phyloP scores from a whole-genome alignment of 1,140 invertebrate species.

The Danaus melanippus region DNA sequence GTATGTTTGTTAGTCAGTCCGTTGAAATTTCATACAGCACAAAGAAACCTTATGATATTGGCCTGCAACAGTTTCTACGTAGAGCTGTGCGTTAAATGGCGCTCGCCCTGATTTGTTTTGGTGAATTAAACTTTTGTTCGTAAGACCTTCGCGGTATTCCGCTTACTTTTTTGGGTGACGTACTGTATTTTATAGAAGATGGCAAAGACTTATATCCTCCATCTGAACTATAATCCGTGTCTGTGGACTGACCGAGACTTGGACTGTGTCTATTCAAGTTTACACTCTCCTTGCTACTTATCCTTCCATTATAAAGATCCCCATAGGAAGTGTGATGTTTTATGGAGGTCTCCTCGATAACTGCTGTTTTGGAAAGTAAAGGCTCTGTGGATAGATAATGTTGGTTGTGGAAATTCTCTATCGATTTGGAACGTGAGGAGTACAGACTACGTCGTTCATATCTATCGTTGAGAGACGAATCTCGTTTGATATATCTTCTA shows the following conservation, averaged over 20 bases:
- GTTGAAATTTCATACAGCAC: too few relatives aligned
- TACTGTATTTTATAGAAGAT: slow-evolving; percentile 60
- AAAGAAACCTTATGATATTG: slow-evolving; percentile 3
- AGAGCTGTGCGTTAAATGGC: slow-evolving; percentile 31
- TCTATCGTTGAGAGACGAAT: slow-evolving; percentile 47
- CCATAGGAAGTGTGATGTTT: slow-evolving; percentile 67
- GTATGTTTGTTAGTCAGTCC: too few relatives aligned
- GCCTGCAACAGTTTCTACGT: slow-evolving; percentile 7
- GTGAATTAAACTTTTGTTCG: slow-evolving; percentile 54
- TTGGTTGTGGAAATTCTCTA: slow-evolving; percentile 66
- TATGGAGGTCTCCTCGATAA: slow-evolving; percentile 46
- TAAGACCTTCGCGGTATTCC: slow-evolving; percentile 65
- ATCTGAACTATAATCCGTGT: slow-evolving; percentile 69
- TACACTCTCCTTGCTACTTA: slow-evolving; percentile 57
- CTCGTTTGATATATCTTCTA: slow-evolving; percentile 52
- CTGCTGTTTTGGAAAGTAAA: slow-evolving; percentile 31
- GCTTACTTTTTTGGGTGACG: slow-evolving; percentile 62
- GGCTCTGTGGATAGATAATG: slow-evolving; percentile 36
- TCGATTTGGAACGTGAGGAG: slow-evolving; percentile 56
- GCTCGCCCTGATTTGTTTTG: slow-evolving; percentile 59
- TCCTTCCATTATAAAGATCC: slow-evolving; percentile 59
- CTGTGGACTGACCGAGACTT: slow-evolving; percentile 60
- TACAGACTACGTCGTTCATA: slow-evolving; percentile 45
- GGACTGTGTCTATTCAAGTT: slow-evolving; percentile 60
- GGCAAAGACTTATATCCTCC: slow-evolving; percentile 70